phyloP scores from a whole-genome alignment of 1,140 invertebrate genomes.

The Brachionus koreanus region DNA sequence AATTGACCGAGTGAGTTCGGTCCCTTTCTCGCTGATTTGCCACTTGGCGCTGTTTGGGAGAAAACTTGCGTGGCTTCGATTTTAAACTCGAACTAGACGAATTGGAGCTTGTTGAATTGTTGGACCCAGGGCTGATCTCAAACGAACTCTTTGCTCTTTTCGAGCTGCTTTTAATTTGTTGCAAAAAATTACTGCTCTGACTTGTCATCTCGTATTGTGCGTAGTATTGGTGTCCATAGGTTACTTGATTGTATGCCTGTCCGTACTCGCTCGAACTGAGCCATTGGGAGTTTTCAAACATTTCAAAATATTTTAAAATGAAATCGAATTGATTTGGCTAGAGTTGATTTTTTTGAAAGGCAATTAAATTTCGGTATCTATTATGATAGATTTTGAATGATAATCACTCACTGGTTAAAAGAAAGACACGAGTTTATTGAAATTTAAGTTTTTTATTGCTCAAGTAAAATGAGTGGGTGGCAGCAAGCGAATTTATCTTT shows the following conservation, averaged over 20 bases:
- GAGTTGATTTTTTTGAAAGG: background rate
- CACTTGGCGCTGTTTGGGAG: constrained; percentile 38
- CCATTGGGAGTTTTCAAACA: constrained; percentile 17
- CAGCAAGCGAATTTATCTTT: constrained; percentile 34
- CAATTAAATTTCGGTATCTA: background rate
- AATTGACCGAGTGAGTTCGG: constrained; percentile 85
- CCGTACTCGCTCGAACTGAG: background rate
- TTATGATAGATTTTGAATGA: constrained; percentile 1
- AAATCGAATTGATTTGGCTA: background rate
- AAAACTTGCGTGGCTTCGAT: constrained; percentile 18
- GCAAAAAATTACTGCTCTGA: background rate
- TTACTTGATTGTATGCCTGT: background rate
- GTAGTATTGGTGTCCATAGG: background rate
- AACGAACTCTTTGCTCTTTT: background rate
- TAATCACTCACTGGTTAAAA: constrained; percentile 12
- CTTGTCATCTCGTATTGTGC: background rate
- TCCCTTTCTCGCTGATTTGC: constrained; percentile 65
- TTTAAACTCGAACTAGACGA: background rate
- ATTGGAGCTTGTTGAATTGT: constrained; percentile 11
- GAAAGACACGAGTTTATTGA: background rate
- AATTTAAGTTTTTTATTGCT: constrained; percentile 43
- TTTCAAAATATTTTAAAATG: background rate
- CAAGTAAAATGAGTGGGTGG: background rate
- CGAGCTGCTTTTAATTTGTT: background rate
- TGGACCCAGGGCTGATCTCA: background rate